These are phyloP conservation scores for Lipophrys pholis DNA, from an alignment of 2,113 vertebrate genomes.

Conservation along the genomic window DNA sequence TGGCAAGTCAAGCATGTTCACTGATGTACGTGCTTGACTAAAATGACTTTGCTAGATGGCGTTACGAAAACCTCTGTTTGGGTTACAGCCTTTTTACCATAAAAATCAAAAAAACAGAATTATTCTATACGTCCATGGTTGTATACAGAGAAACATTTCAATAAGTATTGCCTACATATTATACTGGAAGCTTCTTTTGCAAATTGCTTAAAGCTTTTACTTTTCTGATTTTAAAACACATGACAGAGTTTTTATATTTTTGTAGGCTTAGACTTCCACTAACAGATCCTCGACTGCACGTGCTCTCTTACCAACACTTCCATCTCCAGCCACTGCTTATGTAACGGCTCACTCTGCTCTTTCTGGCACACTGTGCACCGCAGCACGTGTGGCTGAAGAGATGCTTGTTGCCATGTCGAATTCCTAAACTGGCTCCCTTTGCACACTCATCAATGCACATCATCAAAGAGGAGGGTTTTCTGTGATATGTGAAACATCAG, in stretches of 20 bases:
- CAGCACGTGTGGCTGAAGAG: constrained; percentile 60
- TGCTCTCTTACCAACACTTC: constrained; percentile 53
- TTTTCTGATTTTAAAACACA: no score
- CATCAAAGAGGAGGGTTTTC: constrained; percentile 36
- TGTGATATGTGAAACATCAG: constrained; percentile 47
- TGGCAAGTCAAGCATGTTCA: neutral
- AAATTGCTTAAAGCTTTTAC: no score
- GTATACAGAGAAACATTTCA: no score
- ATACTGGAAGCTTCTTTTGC: no score
- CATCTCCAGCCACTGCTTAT: constrained; percentile 55
- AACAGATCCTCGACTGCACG: constrained; percentile 31
- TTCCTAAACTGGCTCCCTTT: constrained; percentile 31
- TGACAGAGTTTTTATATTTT: neutral
- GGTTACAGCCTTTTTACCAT: no score
- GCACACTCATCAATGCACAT: constrained; percentile 31
- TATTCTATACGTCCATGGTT: no score
- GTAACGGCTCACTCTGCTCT: constrained; percentile 61
- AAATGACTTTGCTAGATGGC: no score
- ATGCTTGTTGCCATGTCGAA: constrained; percentile 54
- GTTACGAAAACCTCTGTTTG: no score
- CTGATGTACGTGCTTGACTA: no score
- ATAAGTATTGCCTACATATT: no score
- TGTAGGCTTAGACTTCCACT: neutral
- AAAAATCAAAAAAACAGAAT: no score
- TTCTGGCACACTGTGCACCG: constrained; percentile 25